Base-by-base conservation (phyloP, 2,888 invertebrate species). In the Altica lythri region DNA sequence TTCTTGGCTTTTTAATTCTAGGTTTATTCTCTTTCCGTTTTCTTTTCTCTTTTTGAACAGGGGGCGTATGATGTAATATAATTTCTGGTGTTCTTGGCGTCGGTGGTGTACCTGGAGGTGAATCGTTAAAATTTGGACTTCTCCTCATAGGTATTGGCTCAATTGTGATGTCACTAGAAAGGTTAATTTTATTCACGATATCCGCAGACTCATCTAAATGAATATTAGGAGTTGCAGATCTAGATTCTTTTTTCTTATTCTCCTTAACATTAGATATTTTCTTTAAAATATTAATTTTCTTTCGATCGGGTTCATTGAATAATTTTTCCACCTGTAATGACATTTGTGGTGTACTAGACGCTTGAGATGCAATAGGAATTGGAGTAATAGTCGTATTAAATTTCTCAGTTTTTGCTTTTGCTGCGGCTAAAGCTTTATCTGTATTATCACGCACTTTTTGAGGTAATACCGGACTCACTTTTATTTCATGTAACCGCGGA, bases 201-300 rank as follows among this genome's bases (percentile, higher is more conserved):
- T 74, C 72, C 9, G 69, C 67, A 2, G 55, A 63, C 58, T 79
- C 79, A 43, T 79, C 78, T 2, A 78, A 75, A 17, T 79, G 68
- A 18, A 79, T 66, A 58, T 74, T 76, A 0, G 78, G 75, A 0
- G 77, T 75, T 61, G 72, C 74, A 29, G 77, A 77, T 10, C 75
- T 67, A 1, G 75, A 75, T 13, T 78, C 76, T 53, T 77, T 79
- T n/a, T 73, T 73, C 2, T 73, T 70, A 37, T 50, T 62, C n/a
- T 79, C 86, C 75, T 86, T 86, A 17, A 84, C 83, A 74, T 88
- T 87, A 55, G 91, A 86, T 73, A 92, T 90, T 77, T 91, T 90
- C 73, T 91, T 92, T 70, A 92, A 89, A 71, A 92, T 90, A 78
- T 90, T 92, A 30, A 91, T 79, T 73, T 92, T 93, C 74, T 87